Percentiles rank a stretch among this genome's conserved stretches.
Conservation (phyloP, 2,797 vertebrate species). For the Propithecus deckenii region DNA sequence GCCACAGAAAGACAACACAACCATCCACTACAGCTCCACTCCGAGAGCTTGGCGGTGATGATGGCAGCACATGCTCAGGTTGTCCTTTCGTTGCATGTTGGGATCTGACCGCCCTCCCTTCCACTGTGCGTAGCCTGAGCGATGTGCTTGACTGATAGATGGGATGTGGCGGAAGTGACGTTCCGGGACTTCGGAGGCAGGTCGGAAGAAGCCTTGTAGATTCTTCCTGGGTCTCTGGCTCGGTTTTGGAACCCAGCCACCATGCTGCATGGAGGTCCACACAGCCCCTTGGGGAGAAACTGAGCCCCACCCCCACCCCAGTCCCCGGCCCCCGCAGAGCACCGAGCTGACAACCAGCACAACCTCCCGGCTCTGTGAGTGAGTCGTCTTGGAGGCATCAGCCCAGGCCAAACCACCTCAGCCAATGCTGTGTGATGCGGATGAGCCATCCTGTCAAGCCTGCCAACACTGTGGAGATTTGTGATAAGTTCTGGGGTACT, state of each 20-base stretch:
- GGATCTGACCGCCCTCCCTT: background rate
- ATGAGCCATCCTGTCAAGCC: background rate
- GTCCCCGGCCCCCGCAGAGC: background rate
- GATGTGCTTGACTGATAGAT: background rate
- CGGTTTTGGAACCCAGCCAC: background rate
- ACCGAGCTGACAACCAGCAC: fast-evolving
- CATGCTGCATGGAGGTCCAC: background rate
- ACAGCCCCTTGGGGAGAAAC: background rate
- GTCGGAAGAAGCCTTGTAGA: background rate
- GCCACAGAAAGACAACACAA: background rate
- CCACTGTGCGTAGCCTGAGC: background rate
- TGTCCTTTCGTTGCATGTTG: background rate
- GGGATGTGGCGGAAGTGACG: background rate
- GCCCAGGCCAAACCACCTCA: background rate
- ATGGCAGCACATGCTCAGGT: background rate
- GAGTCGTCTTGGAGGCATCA: background rate
- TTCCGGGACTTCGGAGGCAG: background rate
- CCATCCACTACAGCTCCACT: no score
- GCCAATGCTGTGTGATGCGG: background rate
- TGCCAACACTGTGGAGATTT: background rate
- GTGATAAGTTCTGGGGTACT: background rate
- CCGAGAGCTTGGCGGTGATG: background rate
- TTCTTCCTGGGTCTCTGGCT: background rate
- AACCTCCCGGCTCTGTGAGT: background rate
- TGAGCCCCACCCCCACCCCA: background rate